Evolutionary conservation across 2,113 vertebrate species (phyloP).

Genomic region (Sprattus sprattus): DNA sequence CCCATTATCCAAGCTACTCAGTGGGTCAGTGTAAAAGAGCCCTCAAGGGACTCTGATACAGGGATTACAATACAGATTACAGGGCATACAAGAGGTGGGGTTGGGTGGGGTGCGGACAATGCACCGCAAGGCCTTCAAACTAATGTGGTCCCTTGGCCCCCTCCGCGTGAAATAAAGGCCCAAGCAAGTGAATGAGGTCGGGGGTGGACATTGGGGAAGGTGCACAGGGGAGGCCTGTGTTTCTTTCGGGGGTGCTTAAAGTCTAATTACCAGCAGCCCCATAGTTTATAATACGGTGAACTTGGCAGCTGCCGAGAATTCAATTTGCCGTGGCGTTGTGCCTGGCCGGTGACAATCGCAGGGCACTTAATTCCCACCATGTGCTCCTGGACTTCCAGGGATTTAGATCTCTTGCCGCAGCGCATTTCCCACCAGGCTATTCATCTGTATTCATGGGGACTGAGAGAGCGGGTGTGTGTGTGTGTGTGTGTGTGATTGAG

Average conservation of each 20-base stretch:
- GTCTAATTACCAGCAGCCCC: slow-evolving; percentile 65
- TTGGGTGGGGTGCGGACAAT: no score
- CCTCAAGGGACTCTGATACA: slow-evolving; percentile 63
- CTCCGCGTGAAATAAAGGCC: slow-evolving; percentile 53
- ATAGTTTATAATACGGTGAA: slow-evolving; percentile 50
- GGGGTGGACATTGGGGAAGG: slow-evolving; percentile 8
- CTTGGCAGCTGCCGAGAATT: slow-evolving; percentile 57
- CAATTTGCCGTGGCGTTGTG: slow-evolving; percentile 49
- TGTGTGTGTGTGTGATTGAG: slow-evolving; percentile 11
- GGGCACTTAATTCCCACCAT: slow-evolving; percentile 63
- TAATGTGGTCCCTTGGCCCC: slow-evolving; percentile 65
- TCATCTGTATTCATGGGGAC: slow-evolving; percentile 41
- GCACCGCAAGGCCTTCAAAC: slow-evolving; percentile 40
- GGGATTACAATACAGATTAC: slow-evolving; percentile 70
- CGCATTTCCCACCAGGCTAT: slow-evolving; percentile 38
- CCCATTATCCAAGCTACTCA: slow-evolving; percentile 72
- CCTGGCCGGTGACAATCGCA: neutral
- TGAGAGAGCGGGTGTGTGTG: slow-evolving; percentile 29
- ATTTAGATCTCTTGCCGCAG: slow-evolving; percentile 44
- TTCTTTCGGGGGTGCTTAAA: slow-evolving; percentile 71
- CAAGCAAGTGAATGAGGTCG: slow-evolving; percentile 39
- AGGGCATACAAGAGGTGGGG: slow-evolving; percentile 44
- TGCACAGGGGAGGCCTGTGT: slow-evolving; percentile 48
- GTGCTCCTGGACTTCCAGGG: slow-evolving; percentile 52
- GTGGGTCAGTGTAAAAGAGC: slow-evolving; percentile 52